Conservation (phyloP, 2,113 vertebrate genomes). For the Anseranas semipalmata region DNA sequence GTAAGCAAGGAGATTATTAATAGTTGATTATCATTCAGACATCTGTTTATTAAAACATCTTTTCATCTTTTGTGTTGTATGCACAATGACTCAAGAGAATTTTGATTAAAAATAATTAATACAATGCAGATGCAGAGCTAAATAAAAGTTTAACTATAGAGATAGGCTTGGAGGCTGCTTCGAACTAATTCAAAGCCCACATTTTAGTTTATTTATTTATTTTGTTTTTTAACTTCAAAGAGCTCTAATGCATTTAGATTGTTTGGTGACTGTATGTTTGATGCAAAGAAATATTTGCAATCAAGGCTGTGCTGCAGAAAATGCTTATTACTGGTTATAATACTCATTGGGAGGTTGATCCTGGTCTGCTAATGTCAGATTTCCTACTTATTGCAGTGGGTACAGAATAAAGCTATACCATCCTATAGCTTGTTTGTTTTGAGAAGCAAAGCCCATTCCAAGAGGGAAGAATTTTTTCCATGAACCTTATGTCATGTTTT, state of each 20-base stretch:
- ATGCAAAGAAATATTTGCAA: not conserved
- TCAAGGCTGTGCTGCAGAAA: not conserved
- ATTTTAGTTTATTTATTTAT: not conserved
- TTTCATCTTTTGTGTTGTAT: not conserved
- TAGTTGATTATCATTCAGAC: not conserved
- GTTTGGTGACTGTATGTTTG: not conserved
- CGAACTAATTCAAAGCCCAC: not conserved
- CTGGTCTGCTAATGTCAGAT: not conserved
- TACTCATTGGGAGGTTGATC: not conserved
- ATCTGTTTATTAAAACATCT: not conserved
- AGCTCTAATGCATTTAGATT: not conserved
- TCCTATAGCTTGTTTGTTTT: not conserved
- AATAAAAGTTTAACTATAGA: not conserved
- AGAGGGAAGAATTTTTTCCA: not conserved
- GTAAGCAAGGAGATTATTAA: not conserved
- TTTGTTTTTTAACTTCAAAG: not conserved
- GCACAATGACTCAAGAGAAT: not conserved
- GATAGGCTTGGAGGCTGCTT: not conserved
- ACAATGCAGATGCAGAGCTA: not conserved
- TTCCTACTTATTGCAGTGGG: not conserved
- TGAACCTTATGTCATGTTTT: not conserved
- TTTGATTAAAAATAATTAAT: constrained; percentile 10
- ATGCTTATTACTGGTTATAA: not conserved
- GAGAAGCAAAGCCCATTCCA: not conserved
- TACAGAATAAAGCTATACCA: not conserved